These are phyloP conservation scores for Antheraea mylitta DNA, from an alignment of 1,140 invertebrate species.

Conservation along the genomic window DNA sequence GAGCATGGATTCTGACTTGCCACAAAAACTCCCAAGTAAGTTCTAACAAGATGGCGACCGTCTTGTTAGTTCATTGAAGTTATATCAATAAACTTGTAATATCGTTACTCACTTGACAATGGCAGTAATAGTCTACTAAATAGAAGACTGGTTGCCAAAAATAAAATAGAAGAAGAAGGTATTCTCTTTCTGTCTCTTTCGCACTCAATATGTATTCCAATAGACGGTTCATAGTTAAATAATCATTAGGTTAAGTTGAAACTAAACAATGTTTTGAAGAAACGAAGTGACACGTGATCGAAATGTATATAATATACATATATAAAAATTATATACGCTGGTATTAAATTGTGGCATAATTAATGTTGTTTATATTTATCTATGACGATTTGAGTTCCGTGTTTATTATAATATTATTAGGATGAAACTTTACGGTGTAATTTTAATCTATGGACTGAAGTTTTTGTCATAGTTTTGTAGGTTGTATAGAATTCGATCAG, in stretches of 20 bases:
- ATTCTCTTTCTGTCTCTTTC: slow-evolving; percentile 3
- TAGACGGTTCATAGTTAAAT: background rate
- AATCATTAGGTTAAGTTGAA: slow-evolving; percentile 49
- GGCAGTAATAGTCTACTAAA: no score
- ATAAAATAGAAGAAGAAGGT: no score
- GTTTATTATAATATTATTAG: background rate
- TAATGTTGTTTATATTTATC: no score
- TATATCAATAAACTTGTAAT: no score
- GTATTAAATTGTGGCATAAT: background rate
- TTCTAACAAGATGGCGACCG: no score
- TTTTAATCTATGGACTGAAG: background rate
- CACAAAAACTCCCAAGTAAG: no score
- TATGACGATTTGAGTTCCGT: background rate
- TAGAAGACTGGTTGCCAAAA: no score
- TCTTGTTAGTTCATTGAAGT: no score
- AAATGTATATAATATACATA: slow-evolving; percentile 44
- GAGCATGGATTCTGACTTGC: no score
- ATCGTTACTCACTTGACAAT: no score
- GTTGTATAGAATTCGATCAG: no score
- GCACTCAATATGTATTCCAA: slow-evolving; percentile 10
- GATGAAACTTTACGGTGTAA: no score
- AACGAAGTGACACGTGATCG: slow-evolving; percentile 55
- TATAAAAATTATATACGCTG: background rate
- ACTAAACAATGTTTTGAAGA: slow-evolving; percentile 62
- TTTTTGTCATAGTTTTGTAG: background rate